These are phyloP conservation scores for Bilobella aurantiaca DNA, from an alignment of 1,140 invertebrate species.

Conservation along the genomic window DNA sequence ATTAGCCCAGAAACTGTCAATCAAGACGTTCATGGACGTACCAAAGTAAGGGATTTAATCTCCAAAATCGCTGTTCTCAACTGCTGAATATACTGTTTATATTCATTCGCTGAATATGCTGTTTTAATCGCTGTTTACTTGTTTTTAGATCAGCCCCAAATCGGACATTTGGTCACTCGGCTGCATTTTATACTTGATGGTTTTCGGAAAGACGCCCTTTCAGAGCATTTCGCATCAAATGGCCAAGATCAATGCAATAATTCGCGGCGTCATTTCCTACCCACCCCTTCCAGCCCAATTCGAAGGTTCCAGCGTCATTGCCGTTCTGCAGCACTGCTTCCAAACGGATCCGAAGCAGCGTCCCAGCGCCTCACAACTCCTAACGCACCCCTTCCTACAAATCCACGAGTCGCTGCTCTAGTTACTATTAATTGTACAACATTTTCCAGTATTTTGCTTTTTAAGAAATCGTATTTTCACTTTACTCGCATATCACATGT, in stretches of 20 bases:
- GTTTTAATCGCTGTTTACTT: background rate
- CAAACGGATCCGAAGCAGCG: conserved; percentile 55
- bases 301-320: conserved; percentile 44
- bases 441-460: too few species aligned
- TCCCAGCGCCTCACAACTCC: conserved; percentile 58
- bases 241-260: conserved; percentile 72
- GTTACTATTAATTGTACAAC: too few species aligned
- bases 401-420: too few species aligned
- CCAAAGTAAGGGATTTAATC: conserved; percentile 29
- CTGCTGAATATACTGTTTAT: too few species aligned
- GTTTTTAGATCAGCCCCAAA: conserved; percentile 70
- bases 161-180: conserved; percentile 97
- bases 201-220: conserved; percentile 86
- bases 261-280: conserved; percentile 63
- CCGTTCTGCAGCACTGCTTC: conserved; percentile 58
- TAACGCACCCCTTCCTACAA: conserved; percentile 56
- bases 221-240: conserved; percentile 63
- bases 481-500: too few species aligned
- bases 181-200: conserved; percentile 87
- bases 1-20: conserved; percentile 89
- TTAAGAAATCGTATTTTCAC: too few species aligned
- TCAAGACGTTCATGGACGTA: conserved; percentile 37
- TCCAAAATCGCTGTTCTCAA: too few species aligned
- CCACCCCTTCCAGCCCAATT: conserved; percentile 43
- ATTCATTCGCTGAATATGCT: too few species aligned